These are phyloP conservation scores for Garra rufa DNA, from an alignment of 2,113 vertebrate species.

Conservation along the genomic window DNA sequence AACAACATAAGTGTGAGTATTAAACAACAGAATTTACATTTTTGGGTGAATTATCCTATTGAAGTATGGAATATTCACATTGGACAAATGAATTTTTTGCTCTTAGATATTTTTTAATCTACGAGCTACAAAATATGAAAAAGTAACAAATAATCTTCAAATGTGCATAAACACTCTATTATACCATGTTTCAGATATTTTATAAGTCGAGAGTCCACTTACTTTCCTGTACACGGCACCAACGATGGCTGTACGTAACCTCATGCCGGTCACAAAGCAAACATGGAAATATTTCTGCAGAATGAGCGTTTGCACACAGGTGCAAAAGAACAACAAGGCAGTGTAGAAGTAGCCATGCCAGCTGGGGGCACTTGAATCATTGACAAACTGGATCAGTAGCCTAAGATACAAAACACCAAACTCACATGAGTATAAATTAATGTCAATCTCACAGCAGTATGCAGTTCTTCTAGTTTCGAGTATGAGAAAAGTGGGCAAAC, in stretches of 20 bases:
- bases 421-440: not conserved
- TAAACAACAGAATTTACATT: too few relatives aligned
- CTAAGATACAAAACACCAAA: constrained; percentile 67
- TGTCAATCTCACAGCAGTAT: not conserved
- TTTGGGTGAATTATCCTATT: too few relatives aligned
- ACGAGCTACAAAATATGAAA: not conserved
- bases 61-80: not conserved
- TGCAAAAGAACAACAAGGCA: constrained; percentile 83
- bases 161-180: not conserved
- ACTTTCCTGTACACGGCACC: constrained; percentile 96
- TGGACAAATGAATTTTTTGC: not conserved
- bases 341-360: constrained; percentile 97
- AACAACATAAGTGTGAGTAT: too few relatives aligned
- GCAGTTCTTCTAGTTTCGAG: not conserved
- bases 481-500: not conserved
- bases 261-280: constrained; percentile 96
- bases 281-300: constrained; percentile 97
- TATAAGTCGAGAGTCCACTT: constrained; percentile 31
- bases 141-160: not conserved
- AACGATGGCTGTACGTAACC: constrained; percentile 89
- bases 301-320: constrained; percentile 89
- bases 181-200: not conserved
- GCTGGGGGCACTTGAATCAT: constrained; percentile 78
- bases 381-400: constrained; percentile 87
- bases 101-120: not conserved